phyloP scores from a whole-genome alignment of 1,140 invertebrate species.

The Holcopasites calliopsidis region DNA sequence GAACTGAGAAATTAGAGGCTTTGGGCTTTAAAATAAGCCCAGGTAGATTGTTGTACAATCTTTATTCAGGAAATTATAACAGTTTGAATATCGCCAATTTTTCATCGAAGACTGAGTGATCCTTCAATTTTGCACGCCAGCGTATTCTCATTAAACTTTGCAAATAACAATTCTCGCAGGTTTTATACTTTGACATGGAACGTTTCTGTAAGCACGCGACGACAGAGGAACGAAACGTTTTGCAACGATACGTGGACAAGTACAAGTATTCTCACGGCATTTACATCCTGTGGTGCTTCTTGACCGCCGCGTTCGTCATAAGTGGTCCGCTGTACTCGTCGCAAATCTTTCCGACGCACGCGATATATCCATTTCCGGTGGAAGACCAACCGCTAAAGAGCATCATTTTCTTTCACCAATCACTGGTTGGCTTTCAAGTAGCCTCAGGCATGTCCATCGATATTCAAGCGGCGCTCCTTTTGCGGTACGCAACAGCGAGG shows the following conservation, averaged over 20 bases:
- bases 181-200: constrained; percentile 39
- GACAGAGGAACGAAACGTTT: constrained; percentile 2
- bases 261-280: constrained; percentile 34
- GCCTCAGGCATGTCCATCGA: constrained; percentile 61
- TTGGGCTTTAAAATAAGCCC: too few species aligned
- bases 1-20: too few species aligned
- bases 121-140: too few species aligned
- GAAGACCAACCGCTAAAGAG: constrained; percentile 49
- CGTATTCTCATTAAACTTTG: too few species aligned
- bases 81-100: too few species aligned
- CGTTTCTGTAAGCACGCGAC: constrained; percentile 39
- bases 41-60: too few species aligned
- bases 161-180: constrained; percentile 27
- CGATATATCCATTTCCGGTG: constrained; percentile 68
- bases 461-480: constrained; percentile 56
- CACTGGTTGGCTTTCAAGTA: constrained; percentile 60
- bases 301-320: constrained; percentile 41
- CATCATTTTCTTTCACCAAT: constrained; percentile 68
- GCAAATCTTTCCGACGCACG: constrained; percentile 59
- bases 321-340: constrained; percentile 49
- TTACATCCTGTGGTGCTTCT: constrained; percentile 37
- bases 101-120: too few species aligned
- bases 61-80: too few species aligned
- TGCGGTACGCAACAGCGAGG: constrained; percentile 63
- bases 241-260: constrained; percentile 43